A percentile compares a stretch with the other conserved stretches of the same genome.
Evolutionary conservation across 2,888 invertebrate species (phyloP).

Genomic region (Limenitis camilla): DNA sequence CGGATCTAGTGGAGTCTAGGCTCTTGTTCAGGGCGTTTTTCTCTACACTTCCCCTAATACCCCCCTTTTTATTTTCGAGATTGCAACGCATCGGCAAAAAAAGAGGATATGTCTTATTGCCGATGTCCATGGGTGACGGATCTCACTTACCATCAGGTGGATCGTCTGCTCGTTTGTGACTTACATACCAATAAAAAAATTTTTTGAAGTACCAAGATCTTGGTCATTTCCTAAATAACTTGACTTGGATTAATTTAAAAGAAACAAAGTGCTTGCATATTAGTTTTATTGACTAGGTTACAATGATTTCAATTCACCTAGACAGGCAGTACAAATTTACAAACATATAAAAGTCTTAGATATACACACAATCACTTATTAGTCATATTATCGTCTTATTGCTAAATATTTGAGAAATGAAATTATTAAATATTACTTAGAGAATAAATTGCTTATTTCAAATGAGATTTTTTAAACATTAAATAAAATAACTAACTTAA

Average conservation of each 20-base stretch:
- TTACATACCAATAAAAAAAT: too few relatives aligned
- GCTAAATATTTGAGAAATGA: background rate
- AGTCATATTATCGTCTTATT: background rate
- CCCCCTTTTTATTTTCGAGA: too few relatives aligned
- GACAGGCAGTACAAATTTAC: conserved; percentile 45
- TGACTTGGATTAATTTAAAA: conserved; percentile 12
- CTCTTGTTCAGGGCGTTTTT: too few relatives aligned
- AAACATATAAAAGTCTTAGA: conserved; percentile 49
- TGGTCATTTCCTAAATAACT: background rate
- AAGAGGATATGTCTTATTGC: too few relatives aligned
- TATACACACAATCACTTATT: conserved; percentile 7
- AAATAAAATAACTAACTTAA: too few relatives aligned
- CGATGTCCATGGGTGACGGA: too few relatives aligned
- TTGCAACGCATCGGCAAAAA: too few relatives aligned
- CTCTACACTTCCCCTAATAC: too few relatives aligned
- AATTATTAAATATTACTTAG: background rate
- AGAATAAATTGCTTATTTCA: background rate
- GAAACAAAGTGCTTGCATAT: conserved; percentile 16
- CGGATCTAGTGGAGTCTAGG: too few relatives aligned
- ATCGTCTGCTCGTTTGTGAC: too few relatives aligned
- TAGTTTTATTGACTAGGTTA: conserved; percentile 62
- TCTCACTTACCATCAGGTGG: too few relatives aligned
- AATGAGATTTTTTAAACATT: background rate
- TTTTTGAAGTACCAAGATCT: too few relatives aligned
- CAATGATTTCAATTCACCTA: conserved; percentile 30